These are phyloP conservation scores for Celastrina argiolus DNA, from an alignment of 2,888 invertebrate genomes.

Conservation along the genomic window DNA sequence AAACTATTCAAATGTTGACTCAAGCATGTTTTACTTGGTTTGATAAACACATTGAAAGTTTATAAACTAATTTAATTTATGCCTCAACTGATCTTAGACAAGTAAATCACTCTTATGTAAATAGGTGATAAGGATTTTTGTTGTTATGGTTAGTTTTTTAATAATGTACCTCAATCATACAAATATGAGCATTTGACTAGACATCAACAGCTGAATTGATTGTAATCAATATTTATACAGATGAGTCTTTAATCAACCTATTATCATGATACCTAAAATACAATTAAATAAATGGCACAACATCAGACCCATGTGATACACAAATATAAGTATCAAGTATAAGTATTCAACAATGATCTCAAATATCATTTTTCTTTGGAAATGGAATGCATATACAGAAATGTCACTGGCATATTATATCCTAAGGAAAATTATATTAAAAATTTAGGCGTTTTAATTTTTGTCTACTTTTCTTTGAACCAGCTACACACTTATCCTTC, in stretches of 20 bases:
- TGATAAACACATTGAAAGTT: background rate
- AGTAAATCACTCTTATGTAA: background rate
- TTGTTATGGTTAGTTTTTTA: background rate
- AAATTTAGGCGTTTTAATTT: constrained; percentile 58
- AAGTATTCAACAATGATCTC: constrained; percentile 36
- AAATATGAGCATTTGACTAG: constrained; percentile 6
- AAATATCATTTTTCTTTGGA: constrained; percentile 43
- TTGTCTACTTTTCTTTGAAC: constrained; percentile 63
- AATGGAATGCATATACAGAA: constrained; percentile 53
- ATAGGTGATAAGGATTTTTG: background rate
- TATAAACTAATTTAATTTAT: background rate
- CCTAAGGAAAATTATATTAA: constrained; percentile 23
- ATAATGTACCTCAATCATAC: background rate
- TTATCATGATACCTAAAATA: constrained; percentile 3
- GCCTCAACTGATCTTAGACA: background rate
- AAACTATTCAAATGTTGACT: background rate
- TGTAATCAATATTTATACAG: background rate
- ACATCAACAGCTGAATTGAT: background rate
- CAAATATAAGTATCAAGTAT: constrained; percentile 37
- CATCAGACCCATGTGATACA: constrained; percentile 40
- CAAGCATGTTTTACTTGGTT: background rate
- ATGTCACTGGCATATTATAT: constrained; percentile 44
- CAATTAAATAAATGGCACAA: constrained; percentile 41
- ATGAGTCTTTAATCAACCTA: background rate
- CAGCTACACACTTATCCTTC: constrained; percentile 56